Conservation (phyloP, 2,113 vertebrate species). For the Nicator chloris region DNA sequence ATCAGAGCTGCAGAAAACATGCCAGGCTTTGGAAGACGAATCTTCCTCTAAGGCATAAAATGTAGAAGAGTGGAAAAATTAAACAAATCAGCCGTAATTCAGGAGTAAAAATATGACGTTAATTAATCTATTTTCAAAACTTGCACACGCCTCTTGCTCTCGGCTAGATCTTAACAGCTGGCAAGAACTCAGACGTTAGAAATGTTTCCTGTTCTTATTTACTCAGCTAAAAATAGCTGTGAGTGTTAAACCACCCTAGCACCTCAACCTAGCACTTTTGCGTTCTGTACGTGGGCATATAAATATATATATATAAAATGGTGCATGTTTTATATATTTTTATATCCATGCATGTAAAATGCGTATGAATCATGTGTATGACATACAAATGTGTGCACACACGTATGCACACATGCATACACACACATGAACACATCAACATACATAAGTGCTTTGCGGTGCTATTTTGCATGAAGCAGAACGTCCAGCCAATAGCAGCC, state of each 20-base stretch:
- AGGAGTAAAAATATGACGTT: background rate
- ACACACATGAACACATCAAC: background rate
- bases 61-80: background rate
- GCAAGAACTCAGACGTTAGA: background rate
- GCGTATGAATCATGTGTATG: fast-evolving
- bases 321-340: background rate
- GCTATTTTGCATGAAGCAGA: background rate
- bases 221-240: slow-evolving; percentile 12
- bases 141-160: background rate
- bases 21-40: background rate
- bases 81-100: background rate
- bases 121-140: background rate
- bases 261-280: background rate
- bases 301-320: background rate
- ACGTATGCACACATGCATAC: fast-evolving
- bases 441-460: background rate
- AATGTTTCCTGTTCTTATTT: slow-evolving; percentile 12
- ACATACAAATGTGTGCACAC: background rate
- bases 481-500: background rate
- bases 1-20: background rate
- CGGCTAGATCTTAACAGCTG: slow-evolving; percentile 6
- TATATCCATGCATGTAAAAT: background rate
- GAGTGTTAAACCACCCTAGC: background rate
- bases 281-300: background rate
- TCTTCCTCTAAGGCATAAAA: background rate